Evolutionary conservation across 2,113 vertebrate genomes (phyloP).

Genomic region (Dascyllus trimaculatus): DNA sequence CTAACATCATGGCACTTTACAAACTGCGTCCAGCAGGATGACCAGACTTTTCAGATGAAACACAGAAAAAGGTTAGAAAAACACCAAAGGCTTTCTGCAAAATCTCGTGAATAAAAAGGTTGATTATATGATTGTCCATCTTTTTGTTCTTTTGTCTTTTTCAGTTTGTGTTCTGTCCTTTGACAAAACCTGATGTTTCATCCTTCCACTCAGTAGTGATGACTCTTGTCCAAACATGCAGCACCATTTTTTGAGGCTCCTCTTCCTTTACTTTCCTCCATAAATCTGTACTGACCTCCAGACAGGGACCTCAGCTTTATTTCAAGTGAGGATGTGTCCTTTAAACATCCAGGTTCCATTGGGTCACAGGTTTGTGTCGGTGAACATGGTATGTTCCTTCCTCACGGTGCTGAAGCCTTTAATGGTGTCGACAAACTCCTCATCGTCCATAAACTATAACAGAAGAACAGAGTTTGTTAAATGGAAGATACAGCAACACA

Average conservation of each 20-base stretch:
- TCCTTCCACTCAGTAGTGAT: neutral
- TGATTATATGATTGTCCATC: too few relatives aligned
- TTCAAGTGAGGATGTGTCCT: neutral
- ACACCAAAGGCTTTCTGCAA: too few relatives aligned
- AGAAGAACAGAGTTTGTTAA: slow-evolving; percentile 13
- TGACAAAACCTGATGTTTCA: neutral
- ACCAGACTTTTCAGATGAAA: too few relatives aligned
- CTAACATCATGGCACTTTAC: too few relatives aligned
- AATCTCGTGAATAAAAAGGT: too few relatives aligned
- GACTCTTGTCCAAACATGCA: neutral
- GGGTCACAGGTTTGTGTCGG: slow-evolving; percentile 92
- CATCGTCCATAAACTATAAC: slow-evolving; percentile 91
- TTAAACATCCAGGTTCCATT: too few relatives aligned
- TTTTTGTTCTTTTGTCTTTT: too few relatives aligned
- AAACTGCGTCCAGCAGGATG: too few relatives aligned
- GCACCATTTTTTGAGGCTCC: neutral
- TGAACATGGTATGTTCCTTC: slow-evolving; percentile 97
- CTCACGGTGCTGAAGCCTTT: slow-evolving; percentile 97
- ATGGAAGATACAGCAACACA: neutral
- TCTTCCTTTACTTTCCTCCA: neutral
- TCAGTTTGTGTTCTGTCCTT: neutral
- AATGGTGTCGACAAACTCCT: slow-evolving; percentile 93
- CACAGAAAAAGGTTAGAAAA: too few relatives aligned
- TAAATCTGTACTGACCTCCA: too few relatives aligned
- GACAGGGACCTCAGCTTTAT: too few relatives aligned